Evolutionary conservation across 1,140 invertebrate species (phyloP).

Genomic region (Drosophila lowei): DNA sequence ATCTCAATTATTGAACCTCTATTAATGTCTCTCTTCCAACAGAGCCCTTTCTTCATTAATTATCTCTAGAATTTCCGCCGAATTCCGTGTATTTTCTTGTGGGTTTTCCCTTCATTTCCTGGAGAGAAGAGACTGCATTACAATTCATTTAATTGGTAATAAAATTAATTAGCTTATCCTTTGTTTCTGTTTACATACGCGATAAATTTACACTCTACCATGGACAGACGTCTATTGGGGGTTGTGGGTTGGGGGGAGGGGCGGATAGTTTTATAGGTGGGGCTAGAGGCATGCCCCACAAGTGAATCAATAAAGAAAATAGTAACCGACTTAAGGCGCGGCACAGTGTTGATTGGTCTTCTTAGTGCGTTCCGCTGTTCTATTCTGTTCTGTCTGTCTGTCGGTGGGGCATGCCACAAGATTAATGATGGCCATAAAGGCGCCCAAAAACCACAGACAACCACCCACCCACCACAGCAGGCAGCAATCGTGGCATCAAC

Average conservation of each 20-base stretch:
- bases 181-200: slow-evolving; percentile 18
- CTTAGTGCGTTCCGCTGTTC: slow-evolving; percentile 16
- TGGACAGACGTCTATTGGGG: no score
- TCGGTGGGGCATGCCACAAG: slow-evolving; percentile 47
- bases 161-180: slow-evolving; percentile 45
- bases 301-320: slow-evolving; percentile 62
- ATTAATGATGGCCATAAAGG: slow-evolving; percentile 60
- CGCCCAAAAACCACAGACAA: slow-evolving; percentile 43
- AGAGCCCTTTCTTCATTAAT: no score
- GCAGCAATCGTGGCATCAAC: slow-evolving; percentile 13
- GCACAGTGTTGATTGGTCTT: slow-evolving; percentile 47
- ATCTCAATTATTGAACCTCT: no score
- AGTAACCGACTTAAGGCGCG: slow-evolving; percentile 41
- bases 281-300: slow-evolving; percentile 1
- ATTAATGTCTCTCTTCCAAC: no score
- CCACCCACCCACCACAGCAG: slow-evolving; percentile 7
- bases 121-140: not conserved
- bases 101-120: not conserved
- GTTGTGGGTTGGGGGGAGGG: no score
- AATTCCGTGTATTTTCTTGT: not conserved
- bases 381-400: not conserved
- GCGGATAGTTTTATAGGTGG: not conserved
- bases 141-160: slow-evolving; percentile 35
- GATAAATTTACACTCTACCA: slow-evolving; percentile 18
- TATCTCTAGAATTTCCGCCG: no score